Conservation (phyloP, 2,113 vertebrate species). For the Athene cunicularia region DNA sequence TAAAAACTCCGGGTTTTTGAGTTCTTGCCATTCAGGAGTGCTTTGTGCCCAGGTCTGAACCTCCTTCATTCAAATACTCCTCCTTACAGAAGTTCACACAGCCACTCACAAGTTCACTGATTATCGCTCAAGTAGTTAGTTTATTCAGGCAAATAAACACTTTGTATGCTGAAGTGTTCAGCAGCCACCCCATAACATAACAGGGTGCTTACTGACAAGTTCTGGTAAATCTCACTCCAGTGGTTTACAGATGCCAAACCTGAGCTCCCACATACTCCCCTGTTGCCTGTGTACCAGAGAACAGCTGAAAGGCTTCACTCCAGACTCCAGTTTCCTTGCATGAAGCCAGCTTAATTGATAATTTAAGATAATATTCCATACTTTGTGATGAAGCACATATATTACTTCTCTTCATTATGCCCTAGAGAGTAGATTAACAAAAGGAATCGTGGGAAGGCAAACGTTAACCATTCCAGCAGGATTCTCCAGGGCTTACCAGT, state of each 20-base stretch:
- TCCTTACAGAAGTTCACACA: not conserved
- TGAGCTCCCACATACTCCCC: not conserved
- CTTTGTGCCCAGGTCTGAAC: not conserved
- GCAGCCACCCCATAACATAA: rapidly evolving
- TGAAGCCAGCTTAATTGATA: not conserved
- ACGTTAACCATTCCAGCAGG: not conserved
- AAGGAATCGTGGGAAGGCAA: not conserved
- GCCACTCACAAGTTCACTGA: rapidly evolving
- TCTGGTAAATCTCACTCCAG: not conserved
- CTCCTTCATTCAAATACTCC: not conserved
- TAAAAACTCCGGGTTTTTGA: rapidly evolving
- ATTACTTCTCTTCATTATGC: not conserved
- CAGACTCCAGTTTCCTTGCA: not conserved
- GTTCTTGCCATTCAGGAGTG: rapidly evolving
- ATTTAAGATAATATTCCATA: not conserved
- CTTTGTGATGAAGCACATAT: not conserved
- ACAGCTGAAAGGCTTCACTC: not conserved
- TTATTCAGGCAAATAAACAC: not conserved
- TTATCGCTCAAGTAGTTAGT: not conserved
- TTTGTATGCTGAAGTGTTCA: rapidly evolving
- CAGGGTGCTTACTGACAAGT: not conserved
- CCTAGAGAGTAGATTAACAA: not conserved
- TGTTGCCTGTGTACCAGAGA: not conserved
- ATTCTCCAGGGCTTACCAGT: not conserved
- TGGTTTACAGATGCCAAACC: not conserved